phyloP scores from a whole-genome alignment of 2,797 vertebrate species.

The Sebastes taczanowskii region DNA sequence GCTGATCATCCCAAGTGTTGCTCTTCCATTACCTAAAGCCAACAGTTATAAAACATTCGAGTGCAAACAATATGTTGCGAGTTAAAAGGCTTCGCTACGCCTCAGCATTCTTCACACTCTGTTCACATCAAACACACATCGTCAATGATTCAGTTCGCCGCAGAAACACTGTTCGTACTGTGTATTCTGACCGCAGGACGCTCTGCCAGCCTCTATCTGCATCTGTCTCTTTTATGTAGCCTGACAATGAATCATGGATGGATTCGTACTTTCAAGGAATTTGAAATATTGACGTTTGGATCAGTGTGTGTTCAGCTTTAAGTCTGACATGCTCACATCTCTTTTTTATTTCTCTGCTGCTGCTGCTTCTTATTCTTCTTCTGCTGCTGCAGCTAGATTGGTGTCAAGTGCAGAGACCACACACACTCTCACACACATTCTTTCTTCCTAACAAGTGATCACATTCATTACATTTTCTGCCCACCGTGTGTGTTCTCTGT shows the following conservation, averaged over 20 bases:
- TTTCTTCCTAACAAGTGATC: slow-evolving; percentile 57
- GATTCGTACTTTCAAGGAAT: slow-evolving; percentile 63
- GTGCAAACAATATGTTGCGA: background rate
- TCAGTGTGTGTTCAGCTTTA: slow-evolving; percentile 33
- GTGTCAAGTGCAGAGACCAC: slow-evolving; percentile 61
- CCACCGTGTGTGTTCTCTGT: slow-evolving; percentile 65
- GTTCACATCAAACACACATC: slow-evolving; percentile 8
- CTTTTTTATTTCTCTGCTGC: background rate
- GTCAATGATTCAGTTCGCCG: slow-evolving; percentile 1
- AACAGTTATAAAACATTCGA: background rate
- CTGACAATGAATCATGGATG: slow-evolving; percentile 59
- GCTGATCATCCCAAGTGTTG: background rate
- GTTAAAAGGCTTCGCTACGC: background rate
- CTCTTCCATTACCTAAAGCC: background rate
- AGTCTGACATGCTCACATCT: slow-evolving; percentile 31
- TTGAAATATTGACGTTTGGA: slow-evolving; percentile 69
- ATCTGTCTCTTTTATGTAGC: background rate
- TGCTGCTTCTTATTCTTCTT: background rate
- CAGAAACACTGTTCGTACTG: background rate
- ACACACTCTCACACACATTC: slow-evolving; percentile 4
- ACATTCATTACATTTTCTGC: slow-evolving; percentile 72
- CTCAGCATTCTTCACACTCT: background rate
- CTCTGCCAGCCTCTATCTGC: background rate
- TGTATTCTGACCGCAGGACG: background rate
- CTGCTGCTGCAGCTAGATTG: slow-evolving; percentile 33